Base-by-base conservation (phyloP, 2,113 vertebrate species). In the Neodontobutis hainanensis region DNA sequence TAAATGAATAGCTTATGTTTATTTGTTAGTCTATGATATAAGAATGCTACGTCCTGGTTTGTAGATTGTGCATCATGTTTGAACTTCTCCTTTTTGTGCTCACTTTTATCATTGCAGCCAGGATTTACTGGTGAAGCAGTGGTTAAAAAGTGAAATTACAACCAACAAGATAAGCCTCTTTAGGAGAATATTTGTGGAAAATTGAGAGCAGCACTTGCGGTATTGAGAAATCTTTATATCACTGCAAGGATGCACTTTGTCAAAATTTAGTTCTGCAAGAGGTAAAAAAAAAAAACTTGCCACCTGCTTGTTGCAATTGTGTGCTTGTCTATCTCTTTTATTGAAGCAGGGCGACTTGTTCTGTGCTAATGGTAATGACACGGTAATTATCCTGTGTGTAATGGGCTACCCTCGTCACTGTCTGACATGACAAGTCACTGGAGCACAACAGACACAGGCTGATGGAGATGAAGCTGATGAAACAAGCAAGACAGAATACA, bases 301-400 rank as follows among this genome's bases (percentile, higher is more conserved):
- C 57, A 27, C 45, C 40, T 49, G 32, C 36, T 34, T 52, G 9
- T 53, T 48, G 15, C n/a, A 10, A 8, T 47, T 45, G 36, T 55
- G 10, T 68, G 38, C 65, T 65, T 68, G 42, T 27, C 5, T 61
- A 69, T 35, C 75, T 47, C 61, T 50, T 67, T 63, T 75, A 11
- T 67, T 47, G 34, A 59, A 73, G 60, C 12, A 4, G 61, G 60
- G 15, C 43, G 47, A 51, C 27, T 68, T 57, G 55, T 62, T 53
- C 43, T 62, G 1, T 66, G 35, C 56, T 70, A 46, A 73, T 56
- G 70, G 71, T 76, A 61, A 81, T 75, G 65, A 56, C 75, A 63
- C 50, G 47, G 52, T 84, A 50, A 81, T 83, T 74, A 59, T 74
- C 65, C 12, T 3, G 47, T 2, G 36, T 75, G 50, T 50, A 61